Percentiles rank a stretch among this genome's conserved stretches.
These are phyloP conservation scores for Hormaphis cornu DNA, from an alignment of 1,140 invertebrate genomes.

Conservation along the genomic window DNA sequence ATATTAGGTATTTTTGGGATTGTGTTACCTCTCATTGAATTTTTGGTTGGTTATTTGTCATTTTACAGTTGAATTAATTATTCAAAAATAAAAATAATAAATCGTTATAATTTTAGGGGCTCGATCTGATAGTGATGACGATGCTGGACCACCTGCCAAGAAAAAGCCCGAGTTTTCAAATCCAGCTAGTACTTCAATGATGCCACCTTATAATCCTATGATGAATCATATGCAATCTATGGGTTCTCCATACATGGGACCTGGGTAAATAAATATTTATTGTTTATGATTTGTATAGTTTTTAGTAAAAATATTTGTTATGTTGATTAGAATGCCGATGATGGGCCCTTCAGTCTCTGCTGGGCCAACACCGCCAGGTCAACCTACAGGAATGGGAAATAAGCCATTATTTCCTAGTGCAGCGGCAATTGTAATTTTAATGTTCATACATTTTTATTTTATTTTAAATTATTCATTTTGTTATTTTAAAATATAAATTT, in stretches of 20 bases:
- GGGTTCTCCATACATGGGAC: conserved; percentile 59
- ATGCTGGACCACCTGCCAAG: conserved; percentile 65
- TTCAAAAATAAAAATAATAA: too few relatives aligned
- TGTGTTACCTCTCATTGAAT: too few relatives aligned
- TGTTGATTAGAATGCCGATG: conserved; percentile 46
- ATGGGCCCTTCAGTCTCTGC: conserved; percentile 35
- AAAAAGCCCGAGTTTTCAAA: conserved; percentile 51
- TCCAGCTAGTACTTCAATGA: conserved; percentile 45
- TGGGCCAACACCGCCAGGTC: conserved; percentile 22
- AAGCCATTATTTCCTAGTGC: conserved; percentile 68
- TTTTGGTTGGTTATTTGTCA: too few relatives aligned
- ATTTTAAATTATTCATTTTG: not conserved
- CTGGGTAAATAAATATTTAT: conserved; percentile 40
- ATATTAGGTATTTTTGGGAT: too few relatives aligned
- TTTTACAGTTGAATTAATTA: too few relatives aligned
- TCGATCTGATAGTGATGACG: conserved; percentile 56
- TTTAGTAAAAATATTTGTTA: not conserved
- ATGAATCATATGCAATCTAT: conserved; percentile 60
- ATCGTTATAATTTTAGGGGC: not conserved
- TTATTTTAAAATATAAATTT: not conserved
- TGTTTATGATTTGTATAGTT: not conserved
- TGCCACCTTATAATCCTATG: conserved; percentile 53
- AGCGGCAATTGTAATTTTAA: conserved; percentile 44
- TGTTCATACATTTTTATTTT: not conserved
- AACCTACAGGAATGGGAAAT: conserved; percentile 33